phyloP scores from a whole-genome alignment of 2,888 invertebrate genomes.

The Zygaena filipendulae region DNA sequence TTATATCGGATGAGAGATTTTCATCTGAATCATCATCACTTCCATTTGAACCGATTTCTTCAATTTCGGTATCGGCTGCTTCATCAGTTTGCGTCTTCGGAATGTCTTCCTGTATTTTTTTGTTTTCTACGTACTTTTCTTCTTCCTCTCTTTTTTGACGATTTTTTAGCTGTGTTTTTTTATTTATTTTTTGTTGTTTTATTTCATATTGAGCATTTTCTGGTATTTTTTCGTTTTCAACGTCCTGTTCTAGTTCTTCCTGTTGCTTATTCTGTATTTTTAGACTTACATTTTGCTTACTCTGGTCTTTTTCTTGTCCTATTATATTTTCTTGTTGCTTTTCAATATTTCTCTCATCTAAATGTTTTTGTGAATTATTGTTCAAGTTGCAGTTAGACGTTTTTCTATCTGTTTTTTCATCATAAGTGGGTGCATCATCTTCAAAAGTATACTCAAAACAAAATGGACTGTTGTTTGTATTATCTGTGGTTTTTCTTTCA shows the following conservation, averaged over 20 bases:
- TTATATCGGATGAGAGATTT: slow-evolving; percentile 4
- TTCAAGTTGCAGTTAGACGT: not conserved
- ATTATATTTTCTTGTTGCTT: slow-evolving; percentile 1
- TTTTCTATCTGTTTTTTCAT: slow-evolving; percentile 1
- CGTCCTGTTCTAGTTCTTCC: slow-evolving; percentile 3
- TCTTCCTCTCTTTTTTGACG: too few species aligned
- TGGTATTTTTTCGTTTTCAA: too few species aligned
- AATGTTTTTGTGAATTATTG: slow-evolving; percentile 3
- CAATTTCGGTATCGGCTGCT: slow-evolving; percentile 1
- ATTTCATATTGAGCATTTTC: too few species aligned
- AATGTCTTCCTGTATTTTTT: slow-evolving; percentile 2
- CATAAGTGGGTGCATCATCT: not conserved
- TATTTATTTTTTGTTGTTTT: too few species aligned
- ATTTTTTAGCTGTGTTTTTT: too few species aligned
- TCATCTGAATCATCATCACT: slow-evolving; percentile 1
- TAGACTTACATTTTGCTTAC: slow-evolving; percentile 1
- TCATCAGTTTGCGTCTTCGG: slow-evolving; percentile 3
- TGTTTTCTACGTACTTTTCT: slow-evolving; percentile 2
- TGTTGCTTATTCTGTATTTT: slow-evolving; percentile 2
- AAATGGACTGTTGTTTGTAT: slow-evolving; percentile 1
- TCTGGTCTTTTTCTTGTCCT: slow-evolving; percentile 2
- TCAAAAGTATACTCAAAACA: slow-evolving; percentile 4
- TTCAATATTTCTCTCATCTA: slow-evolving; percentile 1
- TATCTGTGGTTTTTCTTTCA: slow-evolving; percentile 7
- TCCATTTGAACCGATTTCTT: slow-evolving; percentile 1